phyloP scores from a whole-genome alignment of 2,888 invertebrate species.

The Drosophila rubida region DNA sequence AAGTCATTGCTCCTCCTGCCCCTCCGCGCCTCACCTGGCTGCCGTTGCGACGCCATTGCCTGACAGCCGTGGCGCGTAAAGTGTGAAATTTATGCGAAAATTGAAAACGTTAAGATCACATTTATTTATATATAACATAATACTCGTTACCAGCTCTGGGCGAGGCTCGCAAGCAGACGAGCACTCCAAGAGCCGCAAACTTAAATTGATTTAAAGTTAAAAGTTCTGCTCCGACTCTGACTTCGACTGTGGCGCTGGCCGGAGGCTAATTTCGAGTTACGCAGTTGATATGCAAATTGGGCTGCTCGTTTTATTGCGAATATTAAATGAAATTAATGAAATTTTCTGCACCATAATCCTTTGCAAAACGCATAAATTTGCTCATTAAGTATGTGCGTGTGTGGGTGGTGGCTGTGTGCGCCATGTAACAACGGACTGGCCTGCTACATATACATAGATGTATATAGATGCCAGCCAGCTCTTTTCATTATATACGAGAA shows the following conservation, averaged over 20 bases:
- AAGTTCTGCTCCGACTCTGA: constrained; percentile 16
- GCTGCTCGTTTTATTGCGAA: constrained; percentile 73
- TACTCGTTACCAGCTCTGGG: constrained; percentile 36
- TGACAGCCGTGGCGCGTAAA: constrained; percentile 8
- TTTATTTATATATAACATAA: constrained; percentile 16
- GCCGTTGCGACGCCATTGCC: not conserved
- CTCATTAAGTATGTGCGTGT: constrained; percentile 68
- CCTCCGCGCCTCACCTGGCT: not conserved
- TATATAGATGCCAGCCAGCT: constrained; percentile 35
- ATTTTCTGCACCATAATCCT: constrained; percentile 81
- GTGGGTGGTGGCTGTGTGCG: constrained; percentile 29
- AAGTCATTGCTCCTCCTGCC: constrained; percentile 1
- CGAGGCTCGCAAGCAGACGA: constrained; percentile 34
- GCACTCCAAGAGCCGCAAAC: constrained; percentile 7
- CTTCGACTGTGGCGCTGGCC: no score
- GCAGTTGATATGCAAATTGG: constrained; percentile 70
- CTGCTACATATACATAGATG: no score
- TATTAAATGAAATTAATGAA: constrained; percentile 81
- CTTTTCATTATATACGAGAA: constrained; percentile 29
- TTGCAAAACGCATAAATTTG: constrained; percentile 79
- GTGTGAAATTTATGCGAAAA: constrained; percentile 3
- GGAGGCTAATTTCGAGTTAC: constrained; percentile 22
- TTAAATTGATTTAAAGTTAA: constrained; percentile 73
- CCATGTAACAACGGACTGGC: no score
- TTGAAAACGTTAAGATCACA: not conserved